Evolutionary conservation across 2,113 vertebrate genomes (phyloP), one percentile per base, ranked within the genome.

Genomic region (Cinclus mexicanus): DNA sequence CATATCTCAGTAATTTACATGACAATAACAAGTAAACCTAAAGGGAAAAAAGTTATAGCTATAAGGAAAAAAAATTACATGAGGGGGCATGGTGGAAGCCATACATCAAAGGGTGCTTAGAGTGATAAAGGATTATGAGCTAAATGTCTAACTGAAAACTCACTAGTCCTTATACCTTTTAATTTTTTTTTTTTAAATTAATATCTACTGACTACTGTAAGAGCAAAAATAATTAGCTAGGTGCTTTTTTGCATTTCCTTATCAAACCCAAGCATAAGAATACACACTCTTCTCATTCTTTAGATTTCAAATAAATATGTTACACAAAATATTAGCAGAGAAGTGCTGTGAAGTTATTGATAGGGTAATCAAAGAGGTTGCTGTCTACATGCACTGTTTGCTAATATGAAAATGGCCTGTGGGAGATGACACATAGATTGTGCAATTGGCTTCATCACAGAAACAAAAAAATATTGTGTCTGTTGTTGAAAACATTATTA

Each of bases 161-260:
- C 11, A 46, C 0, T 6, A 25, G 28, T 50, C 4, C 6, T 57
- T 24, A n/a, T 18, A 53, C 0, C 2, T 22, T 25, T 37, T 4
- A 0, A 24, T 2, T n/a, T 53, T 17, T 11, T 53, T 17, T 11
- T 39, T 71, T 75, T 29, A 55, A 39, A 39, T 53, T 69, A 68
- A 42, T 70, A 53, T 11, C 15, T 70, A 26, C 6, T 59, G n/a
- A 4, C 1, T 59, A 41, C 13, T 18, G 9, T 53, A 57, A 69
- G 7, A 50, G 5, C 37, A 6, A 46, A 22, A n/a, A 74, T 52
- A 81, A 78, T 63, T 5, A 90, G 9, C 7, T 26, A 29, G 3
- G 3, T 4, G 1, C 14, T 47, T 42, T 24, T 84, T 84, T 63
- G 13, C 39, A 65, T 77, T 81, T 39, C 7, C 2, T 11, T 20